Percentiles rank a stretch among this genome's conserved stretches.
Evolutionary conservation across 2,113 vertebrate species (phyloP).

Genomic region (Oncorhynchus keta): DNA sequence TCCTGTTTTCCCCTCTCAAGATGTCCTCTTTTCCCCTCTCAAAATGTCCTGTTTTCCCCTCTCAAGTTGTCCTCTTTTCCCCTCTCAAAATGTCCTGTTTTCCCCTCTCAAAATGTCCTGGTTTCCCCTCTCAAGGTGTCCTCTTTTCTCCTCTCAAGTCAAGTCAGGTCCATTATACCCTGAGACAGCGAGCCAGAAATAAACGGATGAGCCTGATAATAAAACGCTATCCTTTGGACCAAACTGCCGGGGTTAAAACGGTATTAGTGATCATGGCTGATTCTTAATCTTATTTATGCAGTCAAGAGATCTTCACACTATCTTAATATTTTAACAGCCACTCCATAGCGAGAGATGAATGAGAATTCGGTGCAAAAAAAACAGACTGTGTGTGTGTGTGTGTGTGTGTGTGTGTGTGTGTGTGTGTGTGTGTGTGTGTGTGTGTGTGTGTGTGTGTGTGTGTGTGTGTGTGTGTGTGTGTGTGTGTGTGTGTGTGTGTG

Average conservation of each 20-base stretch:
- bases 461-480: neutral
- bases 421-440: neutral
- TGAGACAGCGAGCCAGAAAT: slow-evolving; percentile 35
- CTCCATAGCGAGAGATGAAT: slow-evolving; percentile 14
- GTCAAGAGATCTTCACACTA: slow-evolving; percentile 42
- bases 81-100: slow-evolving; percentile 21
- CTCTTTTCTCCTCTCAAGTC: slow-evolving; percentile 18
- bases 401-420: slow-evolving; percentile 9
- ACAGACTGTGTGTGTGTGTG: neutral
- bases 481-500: neutral
- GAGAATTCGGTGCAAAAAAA: slow-evolving; percentile 5
- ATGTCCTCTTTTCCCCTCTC: neutral
- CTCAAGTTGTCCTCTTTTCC: slow-evolving; percentile 17
- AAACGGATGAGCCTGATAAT: slow-evolving; percentile 45
- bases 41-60: slow-evolving; percentile 11
- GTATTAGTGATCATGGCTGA: slow-evolving; percentile 60
- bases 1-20: slow-evolving; percentile 19
- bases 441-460: neutral
- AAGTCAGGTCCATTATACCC: slow-evolving; percentile 55
- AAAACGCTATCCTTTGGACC: slow-evolving; percentile 43
- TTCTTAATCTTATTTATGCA: slow-evolving; percentile 58
- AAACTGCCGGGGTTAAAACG: slow-evolving; percentile 34
- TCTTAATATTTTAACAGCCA: slow-evolving; percentile 62
- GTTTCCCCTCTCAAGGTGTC: slow-evolving; percentile 20
- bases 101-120: slow-evolving; percentile 20